Evolutionary conservation across 1,140 invertebrate genomes (phyloP).

Genomic region (Drosophila gunungcola): DNA sequence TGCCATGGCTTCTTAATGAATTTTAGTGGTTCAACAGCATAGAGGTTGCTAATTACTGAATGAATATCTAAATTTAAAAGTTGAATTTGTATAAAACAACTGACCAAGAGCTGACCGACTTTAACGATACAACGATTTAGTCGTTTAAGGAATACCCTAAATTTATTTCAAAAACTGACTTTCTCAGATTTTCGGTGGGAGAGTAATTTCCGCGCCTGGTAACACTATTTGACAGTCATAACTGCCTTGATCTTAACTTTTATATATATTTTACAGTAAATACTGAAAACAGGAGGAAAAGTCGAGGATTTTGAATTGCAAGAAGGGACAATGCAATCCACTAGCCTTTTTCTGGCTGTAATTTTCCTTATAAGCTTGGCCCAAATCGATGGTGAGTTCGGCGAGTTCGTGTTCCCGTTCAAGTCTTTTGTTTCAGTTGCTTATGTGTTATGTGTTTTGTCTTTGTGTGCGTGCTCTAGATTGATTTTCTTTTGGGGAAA

Average conservation of each 20-base stretch:
- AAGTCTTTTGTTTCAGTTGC: conserved; percentile 37
- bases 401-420: conserved; percentile 39
- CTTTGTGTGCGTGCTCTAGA: conserved; percentile 13
- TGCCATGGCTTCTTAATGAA: too few species aligned
- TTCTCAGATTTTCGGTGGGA: not conserved
- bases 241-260: conserved; percentile 8
- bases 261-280: not conserved
- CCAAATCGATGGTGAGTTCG: conserved; percentile 41
- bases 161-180: too few species aligned
- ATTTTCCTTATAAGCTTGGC: conserved; percentile 27
- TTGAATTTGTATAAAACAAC: too few species aligned
- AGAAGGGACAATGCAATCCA: conserved; percentile 20
- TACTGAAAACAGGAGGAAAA: not conserved
- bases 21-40: too few species aligned
- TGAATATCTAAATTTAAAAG: too few species aligned
- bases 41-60: too few species aligned
- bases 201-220: not conserved
- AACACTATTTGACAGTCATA: conserved; percentile 1
- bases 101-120: too few species aligned
- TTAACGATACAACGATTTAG: too few species aligned
- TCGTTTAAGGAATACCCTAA: too few species aligned
- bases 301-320: not conserved
- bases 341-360: conserved; percentile 27
- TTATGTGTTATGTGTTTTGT: conserved; percentile 11
- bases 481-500: conserved; percentile 25